Conservation (phyloP, 1,140 invertebrate genomes). For the Scaptomyza hsui region DNA sequence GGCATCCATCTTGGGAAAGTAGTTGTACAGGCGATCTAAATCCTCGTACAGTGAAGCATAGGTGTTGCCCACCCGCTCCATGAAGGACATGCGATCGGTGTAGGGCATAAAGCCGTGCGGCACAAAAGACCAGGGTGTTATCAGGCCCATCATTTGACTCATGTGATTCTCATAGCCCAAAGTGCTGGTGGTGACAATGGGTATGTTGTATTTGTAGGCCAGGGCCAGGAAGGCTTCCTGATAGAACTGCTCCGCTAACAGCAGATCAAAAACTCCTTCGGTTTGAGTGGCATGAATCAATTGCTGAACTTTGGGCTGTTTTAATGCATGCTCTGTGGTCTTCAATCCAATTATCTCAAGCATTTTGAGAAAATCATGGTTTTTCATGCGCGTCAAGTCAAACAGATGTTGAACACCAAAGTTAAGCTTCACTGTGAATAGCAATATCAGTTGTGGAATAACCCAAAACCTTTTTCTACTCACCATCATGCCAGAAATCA, state of each 20-base stretch:
- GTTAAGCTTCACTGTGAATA: constrained; percentile 59
- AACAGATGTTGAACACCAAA: constrained; percentile 73
- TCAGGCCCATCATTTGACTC: constrained; percentile 79
- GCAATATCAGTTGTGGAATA: not conserved
- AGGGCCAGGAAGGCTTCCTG: constrained; percentile 83
- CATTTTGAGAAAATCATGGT: constrained; percentile 70
- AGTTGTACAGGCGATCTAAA: constrained; percentile 52
- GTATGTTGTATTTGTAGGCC: constrained; percentile 79
- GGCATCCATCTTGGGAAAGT: constrained; percentile 82
- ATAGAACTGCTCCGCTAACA: constrained; percentile 83
- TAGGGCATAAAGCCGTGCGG: constrained; percentile 72
- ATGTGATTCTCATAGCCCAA: constrained; percentile 79
- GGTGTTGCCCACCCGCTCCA: constrained; percentile 79
- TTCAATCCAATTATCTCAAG: constrained; percentile 70
- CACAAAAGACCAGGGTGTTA: constrained; percentile 78
- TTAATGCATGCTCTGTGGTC: constrained; percentile 76
- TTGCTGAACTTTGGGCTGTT: constrained; percentile 76
- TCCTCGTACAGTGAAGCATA: constrained; percentile 64
- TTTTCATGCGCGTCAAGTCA: constrained; percentile 71
- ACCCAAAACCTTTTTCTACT: constrained; percentile 4
- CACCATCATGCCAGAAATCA: constrained; percentile 74
- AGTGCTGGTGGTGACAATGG: constrained; percentile 75
- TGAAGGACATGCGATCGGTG: constrained; percentile 81
- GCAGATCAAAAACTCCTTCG: constrained; percentile 81
- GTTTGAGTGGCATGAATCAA: constrained; percentile 75